phyloP scores from a whole-genome alignment of 2,113 vertebrate species.

The Cavia aperea region DNA sequence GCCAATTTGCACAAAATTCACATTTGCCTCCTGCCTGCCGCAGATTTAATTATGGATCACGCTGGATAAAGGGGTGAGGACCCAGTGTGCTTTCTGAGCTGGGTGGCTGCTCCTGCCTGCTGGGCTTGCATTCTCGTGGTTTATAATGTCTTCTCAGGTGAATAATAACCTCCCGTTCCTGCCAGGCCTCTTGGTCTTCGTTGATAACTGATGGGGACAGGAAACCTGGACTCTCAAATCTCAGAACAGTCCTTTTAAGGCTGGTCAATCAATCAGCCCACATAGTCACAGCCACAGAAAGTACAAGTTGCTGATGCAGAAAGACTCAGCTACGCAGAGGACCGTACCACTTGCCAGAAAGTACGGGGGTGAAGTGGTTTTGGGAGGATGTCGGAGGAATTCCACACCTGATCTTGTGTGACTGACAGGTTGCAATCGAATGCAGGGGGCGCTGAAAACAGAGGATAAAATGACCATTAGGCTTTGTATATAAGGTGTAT shows the following conservation, averaged over 20 bases:
- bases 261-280: constrained; percentile 57
- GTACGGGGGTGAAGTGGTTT: background rate
- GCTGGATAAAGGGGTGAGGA: background rate
- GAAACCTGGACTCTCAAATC: constrained; percentile 52
- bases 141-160: constrained; percentile 53
- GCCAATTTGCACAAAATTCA: background rate
- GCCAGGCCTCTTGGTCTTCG: constrained; percentile 57
- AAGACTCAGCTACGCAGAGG: constrained; percentile 20
- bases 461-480: background rate
- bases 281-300: constrained; percentile 37
- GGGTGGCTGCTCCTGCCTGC: constrained; percentile 33
- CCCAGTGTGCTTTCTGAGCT: background rate
- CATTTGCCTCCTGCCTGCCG: background rate
- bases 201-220: constrained; percentile 42
- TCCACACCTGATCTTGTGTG: background rate
- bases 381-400: background rate
- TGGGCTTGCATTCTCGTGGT: constrained; percentile 53
- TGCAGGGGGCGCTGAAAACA: background rate
- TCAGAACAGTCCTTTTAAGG: constrained; percentile 61
- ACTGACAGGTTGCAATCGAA: background rate
- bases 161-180: constrained; percentile 36
- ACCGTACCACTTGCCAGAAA: constrained; percentile 20
- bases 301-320: constrained; percentile 55
- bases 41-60: constrained; percentile 42
- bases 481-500: background rate